Percentiles rank a stretch among this genome's conserved stretches.
Conservation (phyloP, 2,888 invertebrate genomes). For the Osedax fenrisi region DNA sequence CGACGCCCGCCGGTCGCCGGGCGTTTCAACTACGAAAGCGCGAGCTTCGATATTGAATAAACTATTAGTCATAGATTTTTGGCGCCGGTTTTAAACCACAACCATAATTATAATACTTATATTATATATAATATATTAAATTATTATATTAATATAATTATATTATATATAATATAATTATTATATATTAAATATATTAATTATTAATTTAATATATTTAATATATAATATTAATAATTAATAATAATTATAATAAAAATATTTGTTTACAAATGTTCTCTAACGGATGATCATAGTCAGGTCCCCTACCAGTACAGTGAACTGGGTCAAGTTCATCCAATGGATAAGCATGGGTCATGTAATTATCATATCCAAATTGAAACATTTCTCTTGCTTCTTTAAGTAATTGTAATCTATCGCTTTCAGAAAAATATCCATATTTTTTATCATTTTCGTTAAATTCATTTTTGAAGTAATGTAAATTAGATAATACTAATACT, state of each 20-base stretch:
- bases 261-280: conserved; percentile 36
- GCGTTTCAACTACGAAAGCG: no score
- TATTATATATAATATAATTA: neutral
- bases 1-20: no score
- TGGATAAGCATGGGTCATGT: conserved; percentile 59
- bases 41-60: no score
- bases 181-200: neutral
- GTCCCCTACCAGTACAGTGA: conserved; percentile 57
- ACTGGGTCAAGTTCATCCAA: conserved; percentile 59
- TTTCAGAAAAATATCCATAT: conserved; percentile 46
- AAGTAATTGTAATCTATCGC: conserved; percentile 42
- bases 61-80: no score
- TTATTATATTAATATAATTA: neutral
- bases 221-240: neutral
- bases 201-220: neutral
- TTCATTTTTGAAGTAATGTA: conserved; percentile 31
- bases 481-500: neutral
- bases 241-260: neutral
- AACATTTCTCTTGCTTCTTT: conserved; percentile 54
- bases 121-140: neutral
- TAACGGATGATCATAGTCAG: conserved; percentile 57
- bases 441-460: conserved; percentile 40
- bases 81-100: no score
- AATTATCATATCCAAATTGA: conserved; percentile 57
- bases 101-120: no score